phyloP scores from a whole-genome alignment of 2,888 invertebrate species.

The Coelopa pilipes region DNA sequence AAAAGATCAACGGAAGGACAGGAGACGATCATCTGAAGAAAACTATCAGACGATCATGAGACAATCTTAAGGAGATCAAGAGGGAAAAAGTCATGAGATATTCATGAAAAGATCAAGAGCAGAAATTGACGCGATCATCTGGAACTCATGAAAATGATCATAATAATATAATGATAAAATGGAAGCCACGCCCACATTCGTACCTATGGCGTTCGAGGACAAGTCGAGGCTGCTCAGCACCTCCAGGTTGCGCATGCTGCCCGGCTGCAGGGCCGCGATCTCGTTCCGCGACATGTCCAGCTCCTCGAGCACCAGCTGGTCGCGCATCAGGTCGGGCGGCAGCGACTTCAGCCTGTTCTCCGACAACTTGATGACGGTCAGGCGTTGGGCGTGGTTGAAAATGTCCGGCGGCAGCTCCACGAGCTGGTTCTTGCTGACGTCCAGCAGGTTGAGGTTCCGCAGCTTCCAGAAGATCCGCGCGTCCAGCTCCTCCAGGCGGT shows the following conservation, averaged over 20 bases:
- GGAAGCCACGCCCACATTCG: no score
- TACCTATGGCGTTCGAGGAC: slow-evolving; percentile 72
- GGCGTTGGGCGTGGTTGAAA: slow-evolving; percentile 67
- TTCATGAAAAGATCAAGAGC: no score
- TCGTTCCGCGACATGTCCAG: slow-evolving; percentile 75
- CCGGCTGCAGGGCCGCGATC: slow-evolving; percentile 69
- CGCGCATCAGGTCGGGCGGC: slow-evolving; percentile 68
- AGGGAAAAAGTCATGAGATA: no score
- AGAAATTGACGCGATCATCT: no score
- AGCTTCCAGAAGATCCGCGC: slow-evolving; percentile 69
- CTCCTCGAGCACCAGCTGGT: slow-evolving; percentile 71
- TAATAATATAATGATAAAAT: no score
- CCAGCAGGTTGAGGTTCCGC: slow-evolving; percentile 72
- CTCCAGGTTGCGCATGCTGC: slow-evolving; percentile 68
- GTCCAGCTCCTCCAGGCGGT: slow-evolving; percentile 70
- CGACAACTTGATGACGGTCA: slow-evolving; percentile 63
- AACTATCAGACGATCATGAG: no score
- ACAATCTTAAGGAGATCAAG: no score
- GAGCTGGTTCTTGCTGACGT: slow-evolving; percentile 73
- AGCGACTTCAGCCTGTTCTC: slow-evolving; percentile 68
- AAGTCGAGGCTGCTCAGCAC: slow-evolving; percentile 71
- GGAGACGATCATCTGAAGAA: no score
- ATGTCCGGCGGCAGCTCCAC: slow-evolving; percentile 68
- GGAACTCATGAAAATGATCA: no score
- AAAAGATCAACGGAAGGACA: no score